phyloP scores from a whole-genome alignment of 2,113 vertebrate genomes.

The Mungos mungo region DNA sequence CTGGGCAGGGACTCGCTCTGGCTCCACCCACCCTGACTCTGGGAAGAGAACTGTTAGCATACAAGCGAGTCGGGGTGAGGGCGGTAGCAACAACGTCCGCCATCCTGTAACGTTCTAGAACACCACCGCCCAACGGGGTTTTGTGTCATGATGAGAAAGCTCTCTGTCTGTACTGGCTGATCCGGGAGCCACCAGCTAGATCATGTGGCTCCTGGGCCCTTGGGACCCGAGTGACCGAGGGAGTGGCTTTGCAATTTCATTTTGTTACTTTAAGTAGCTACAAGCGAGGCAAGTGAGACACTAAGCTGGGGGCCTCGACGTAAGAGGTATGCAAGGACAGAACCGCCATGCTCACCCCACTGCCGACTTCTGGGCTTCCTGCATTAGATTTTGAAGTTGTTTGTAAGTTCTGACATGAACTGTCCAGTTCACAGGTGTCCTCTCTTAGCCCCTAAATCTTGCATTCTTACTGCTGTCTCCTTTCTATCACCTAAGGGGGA shows the following conservation, averaged over 20 bases:
- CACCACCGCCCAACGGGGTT: not conserved
- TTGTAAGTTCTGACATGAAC: not conserved
- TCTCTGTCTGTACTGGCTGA: too few species aligned
- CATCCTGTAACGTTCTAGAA: rapidly evolving
- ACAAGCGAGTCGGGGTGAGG: rapidly evolving
- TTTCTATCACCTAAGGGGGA: not conserved
- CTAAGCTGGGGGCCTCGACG: rapidly evolving
- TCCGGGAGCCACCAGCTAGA: rapidly evolving
- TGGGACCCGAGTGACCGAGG: not conserved
- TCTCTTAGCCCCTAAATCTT: not conserved
- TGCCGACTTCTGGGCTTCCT: not conserved
- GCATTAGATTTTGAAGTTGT: not conserved
- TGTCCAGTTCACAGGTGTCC: rapidly evolving
- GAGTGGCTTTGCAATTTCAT: not conserved
- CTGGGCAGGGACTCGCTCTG: not conserved
- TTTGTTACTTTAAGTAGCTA: not conserved
- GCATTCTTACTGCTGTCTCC: not conserved
- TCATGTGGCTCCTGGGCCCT: rapidly evolving
- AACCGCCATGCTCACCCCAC: rapidly evolving
- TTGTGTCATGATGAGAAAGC: rapidly evolving
- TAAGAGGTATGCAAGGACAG: rapidly evolving
- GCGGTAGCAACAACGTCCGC: rapidly evolving
- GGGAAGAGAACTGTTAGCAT: not conserved
- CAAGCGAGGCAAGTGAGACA: not conserved
- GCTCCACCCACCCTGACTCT: rapidly evolving